These are phyloP conservation scores for Phrynocephalus versicolor DNA, from an alignment of 2,113 vertebrate genomes.

Conservation along the genomic window DNA sequence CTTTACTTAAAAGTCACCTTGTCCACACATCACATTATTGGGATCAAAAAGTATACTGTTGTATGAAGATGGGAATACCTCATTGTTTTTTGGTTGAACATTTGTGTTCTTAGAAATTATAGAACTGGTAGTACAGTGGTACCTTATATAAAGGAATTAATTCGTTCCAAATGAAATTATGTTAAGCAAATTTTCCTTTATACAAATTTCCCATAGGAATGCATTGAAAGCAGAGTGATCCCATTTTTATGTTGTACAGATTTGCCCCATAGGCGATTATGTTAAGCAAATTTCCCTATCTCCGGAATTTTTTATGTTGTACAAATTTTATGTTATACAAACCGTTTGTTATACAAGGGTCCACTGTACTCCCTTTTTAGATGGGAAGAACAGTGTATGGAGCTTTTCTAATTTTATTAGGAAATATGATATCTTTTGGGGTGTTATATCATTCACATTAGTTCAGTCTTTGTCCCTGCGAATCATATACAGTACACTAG, in stretches of 20 bases:
- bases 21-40: conserved; percentile 35
- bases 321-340: no score
- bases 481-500: background rate
- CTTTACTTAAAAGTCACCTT: conserved; percentile 41
- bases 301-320: no score
- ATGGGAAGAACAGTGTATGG: conserved; percentile 30
- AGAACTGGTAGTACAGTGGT: conserved; percentile 53
- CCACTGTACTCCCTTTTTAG: conserved; percentile 49
- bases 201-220: no score
- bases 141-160: no score
- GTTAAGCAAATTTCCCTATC: no score
- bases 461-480: background rate
- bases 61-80: conserved; percentile 33
- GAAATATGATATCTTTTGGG: conserved; percentile 37
- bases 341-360: no score
- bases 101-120: conserved; percentile 53
- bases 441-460: background rate
- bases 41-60: conserved; percentile 8
- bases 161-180: no score
- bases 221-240: no score
- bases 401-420: conserved; percentile 28
- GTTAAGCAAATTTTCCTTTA: no score
- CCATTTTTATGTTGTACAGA: no score
- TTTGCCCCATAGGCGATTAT: no score
- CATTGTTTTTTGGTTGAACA: conserved; percentile 46